Percentiles rank a stretch among this genome's conserved stretches.
phyloP scores from a whole-genome alignment of 2,888 invertebrate species.

The Himalopsyche anomala region DNA sequence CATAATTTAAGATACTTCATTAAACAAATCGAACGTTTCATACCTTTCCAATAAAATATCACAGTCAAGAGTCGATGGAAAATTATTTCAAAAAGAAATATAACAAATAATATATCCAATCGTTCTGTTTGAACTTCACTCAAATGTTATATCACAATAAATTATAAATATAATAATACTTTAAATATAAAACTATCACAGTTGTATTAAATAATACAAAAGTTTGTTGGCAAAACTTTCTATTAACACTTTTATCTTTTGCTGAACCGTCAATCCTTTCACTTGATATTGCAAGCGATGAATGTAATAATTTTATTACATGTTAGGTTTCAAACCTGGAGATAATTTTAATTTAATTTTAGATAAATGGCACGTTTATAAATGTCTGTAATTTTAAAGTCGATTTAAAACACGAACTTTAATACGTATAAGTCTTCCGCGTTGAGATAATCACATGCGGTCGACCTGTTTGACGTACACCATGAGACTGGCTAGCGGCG shows the following conservation, averaged over 20 bases:
- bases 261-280: conserved; percentile 55
- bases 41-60: conserved; percentile 58
- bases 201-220: conserved; percentile 56
- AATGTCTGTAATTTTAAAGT: conserved; percentile 17
- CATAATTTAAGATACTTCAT: conserved; percentile 52
- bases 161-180: conserved; percentile 47
- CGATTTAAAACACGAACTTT: conserved; percentile 42
- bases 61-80: conserved; percentile 19
- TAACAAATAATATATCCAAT: conserved; percentile 38
- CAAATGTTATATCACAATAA: conserved; percentile 34
- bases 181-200: conserved; percentile 57
- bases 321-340: neutral
- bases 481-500: conserved; percentile 62
- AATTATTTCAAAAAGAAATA: conserved; percentile 47
- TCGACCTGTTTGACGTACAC: conserved; percentile 54
- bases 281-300: conserved; percentile 37
- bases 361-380: conserved; percentile 32
- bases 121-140: conserved; percentile 31
- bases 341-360: neutral
- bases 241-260: conserved; percentile 44
- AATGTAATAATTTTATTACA: neutral
- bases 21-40: conserved; percentile 46
- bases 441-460: conserved; percentile 41
- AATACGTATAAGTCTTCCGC: conserved; percentile 47
- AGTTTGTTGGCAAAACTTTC: conserved; percentile 50